A percentile compares a stretch with the other conserved stretches of the same genome.
Evolutionary conservation across 2,797 vertebrate species (phyloP).

Genomic region (Cirrhinus mrigala): DNA sequence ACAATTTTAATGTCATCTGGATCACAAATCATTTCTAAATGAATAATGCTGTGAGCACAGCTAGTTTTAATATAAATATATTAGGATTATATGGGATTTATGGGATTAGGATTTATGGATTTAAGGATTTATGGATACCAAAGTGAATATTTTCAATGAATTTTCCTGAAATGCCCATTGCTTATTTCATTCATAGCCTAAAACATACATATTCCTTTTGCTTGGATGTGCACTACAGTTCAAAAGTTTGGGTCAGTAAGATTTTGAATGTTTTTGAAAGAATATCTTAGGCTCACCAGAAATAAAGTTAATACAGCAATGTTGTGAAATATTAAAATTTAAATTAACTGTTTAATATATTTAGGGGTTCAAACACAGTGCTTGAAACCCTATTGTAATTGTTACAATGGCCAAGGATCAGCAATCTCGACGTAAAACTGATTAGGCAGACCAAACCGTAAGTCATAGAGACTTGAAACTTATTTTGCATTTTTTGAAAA

Average conservation of each 20-base stretch:
- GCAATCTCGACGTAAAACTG: no score
- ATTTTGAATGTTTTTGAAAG: not conserved
- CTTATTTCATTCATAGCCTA: not conserved
- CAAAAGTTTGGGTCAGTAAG: not conserved
- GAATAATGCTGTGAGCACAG: not conserved
- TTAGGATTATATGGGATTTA: conserved; percentile 4
- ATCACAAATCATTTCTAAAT: not conserved
- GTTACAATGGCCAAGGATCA: no score
- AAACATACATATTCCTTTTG: not conserved
- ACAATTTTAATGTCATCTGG: not conserved
- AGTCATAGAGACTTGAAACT: no score
- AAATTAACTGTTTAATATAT: not conserved
- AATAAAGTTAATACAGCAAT: not conserved
- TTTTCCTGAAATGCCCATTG: not conserved
- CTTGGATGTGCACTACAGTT: not conserved
- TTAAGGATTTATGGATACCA: not conserved
- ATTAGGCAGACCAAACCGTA: no score
- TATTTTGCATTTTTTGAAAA: no score
- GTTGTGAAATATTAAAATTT: not conserved
- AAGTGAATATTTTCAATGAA: not conserved
- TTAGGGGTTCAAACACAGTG: no score
- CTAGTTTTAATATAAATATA: not conserved
- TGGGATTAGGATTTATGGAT: not conserved
- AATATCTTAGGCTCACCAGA: not conserved
- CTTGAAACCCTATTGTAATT: no score